phyloP scores from a whole-genome alignment of 2,797 vertebrate genomes.

The Mus spretus region DNA sequence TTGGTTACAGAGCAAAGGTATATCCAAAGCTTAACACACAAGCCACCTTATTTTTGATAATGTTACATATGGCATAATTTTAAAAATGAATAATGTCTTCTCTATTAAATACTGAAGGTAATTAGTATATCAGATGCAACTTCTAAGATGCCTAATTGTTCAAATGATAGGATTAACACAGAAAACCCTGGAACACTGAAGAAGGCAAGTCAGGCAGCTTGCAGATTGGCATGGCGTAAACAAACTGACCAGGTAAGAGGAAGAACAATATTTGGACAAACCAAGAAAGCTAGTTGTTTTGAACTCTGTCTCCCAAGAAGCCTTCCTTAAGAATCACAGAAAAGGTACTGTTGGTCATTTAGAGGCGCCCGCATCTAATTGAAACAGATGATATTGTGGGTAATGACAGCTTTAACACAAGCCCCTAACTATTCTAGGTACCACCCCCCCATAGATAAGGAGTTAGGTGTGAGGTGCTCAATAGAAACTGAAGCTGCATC shows the following conservation, averaged over 20 bases:
- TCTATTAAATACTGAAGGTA: not conserved
- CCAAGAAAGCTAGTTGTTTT: not conserved
- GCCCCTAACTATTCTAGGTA: not conserved
- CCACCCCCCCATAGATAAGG: not conserved
- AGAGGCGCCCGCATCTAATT: not conserved
- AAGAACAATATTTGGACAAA: not conserved
- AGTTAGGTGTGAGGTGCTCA: not conserved
- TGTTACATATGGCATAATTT: not conserved
- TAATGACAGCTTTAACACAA: not conserved
- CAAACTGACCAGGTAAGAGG: not conserved
- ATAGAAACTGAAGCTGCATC: not conserved
- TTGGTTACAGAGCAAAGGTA: not conserved
- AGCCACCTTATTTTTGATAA: not conserved
- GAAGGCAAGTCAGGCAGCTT: not conserved
- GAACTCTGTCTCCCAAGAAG: not conserved
- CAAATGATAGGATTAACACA: not conserved
- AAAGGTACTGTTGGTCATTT: not conserved
- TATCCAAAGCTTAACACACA: not conserved
- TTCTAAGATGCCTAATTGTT: not conserved
- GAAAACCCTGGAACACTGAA: not conserved
- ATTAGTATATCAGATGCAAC: not conserved
- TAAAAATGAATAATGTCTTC: not conserved
- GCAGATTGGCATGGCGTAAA: not conserved
- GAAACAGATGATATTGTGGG: not conserved
- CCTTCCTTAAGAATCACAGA: not conserved